Evolutionary conservation across 2,888 invertebrate species (phyloP), one percentile per base, ranked within the genome.

Genomic region (Dasypogon diadema): DNA sequence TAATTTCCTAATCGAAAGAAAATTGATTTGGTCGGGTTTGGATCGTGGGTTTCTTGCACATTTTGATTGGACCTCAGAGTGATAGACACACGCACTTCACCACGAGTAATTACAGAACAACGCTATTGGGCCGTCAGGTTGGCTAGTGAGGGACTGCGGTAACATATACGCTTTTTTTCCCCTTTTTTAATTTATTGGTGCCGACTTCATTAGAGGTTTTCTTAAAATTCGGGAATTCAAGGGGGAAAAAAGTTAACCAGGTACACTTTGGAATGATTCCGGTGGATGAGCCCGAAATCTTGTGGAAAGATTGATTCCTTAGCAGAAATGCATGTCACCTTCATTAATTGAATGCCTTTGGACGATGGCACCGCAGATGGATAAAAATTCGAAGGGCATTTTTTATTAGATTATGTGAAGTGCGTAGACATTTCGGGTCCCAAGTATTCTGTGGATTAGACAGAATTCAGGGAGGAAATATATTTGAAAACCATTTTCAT

Each of bases 1-100:
- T 70, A 70, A 70, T 70, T 70, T 70, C 34, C 70, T 54, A 70
- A 70, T 70, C 70, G 70, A 70, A 54, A 54, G 70, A 34, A 70
- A 70, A 70, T 70, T 70, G 70, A 70, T 70, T 70, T 54, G 70
- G 70, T 30, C 16, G 24, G 70, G 70, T 37, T 70, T 16, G n/a
- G 51, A 42, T n/a, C 30, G 54, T 34, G 70, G 54, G 51, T 12
- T 30, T 51, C 30, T 26, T 70, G n/a, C 22, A 18, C 18, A 21
- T 21, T 14, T 70, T 70, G 70, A 70, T 70, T 54, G 54, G 34
- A 30, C 21, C n/a, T n/a, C 1, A 24, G 5, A 34, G 16, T 30
- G 54, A 34, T 54, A 70, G 70, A 24, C 51, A 30, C 30, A 70
- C 54, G 54, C 54, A 34, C 37, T 54, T 70, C 14, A 14, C n/a